phyloP scores from a whole-genome alignment of 37 sponge, comb jelly and placozoan genomes.

The Ianthella basta region DNA sequence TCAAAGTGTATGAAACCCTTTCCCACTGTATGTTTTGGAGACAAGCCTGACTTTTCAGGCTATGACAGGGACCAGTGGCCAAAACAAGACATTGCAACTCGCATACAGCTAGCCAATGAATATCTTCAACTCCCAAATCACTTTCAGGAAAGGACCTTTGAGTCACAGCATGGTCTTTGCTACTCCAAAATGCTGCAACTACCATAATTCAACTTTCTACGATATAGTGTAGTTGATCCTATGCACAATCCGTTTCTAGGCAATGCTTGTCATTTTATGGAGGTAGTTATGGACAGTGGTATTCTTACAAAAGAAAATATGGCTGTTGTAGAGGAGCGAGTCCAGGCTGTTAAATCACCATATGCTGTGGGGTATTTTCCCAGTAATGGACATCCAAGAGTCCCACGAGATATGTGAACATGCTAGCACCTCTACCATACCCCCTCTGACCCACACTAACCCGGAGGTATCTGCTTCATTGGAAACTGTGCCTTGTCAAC shows the following conservation, averaged over 20 bases:
- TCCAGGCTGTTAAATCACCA: constrained; percentile 28
- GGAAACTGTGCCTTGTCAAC: too few species aligned
- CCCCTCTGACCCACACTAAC: too few species aligned
- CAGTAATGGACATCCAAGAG: too few species aligned
- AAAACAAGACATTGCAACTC: background rate
- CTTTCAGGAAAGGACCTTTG: constrained; percentile 7
- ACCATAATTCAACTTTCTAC: constrained; percentile 46
- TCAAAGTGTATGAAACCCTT: constrained; percentile 64
- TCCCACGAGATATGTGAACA: too few species aligned
- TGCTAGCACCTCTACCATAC: too few species aligned
- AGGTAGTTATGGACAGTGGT: constrained; percentile 35
- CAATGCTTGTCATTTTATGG: constrained; percentile 38
- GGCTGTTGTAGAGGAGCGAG: constrained; percentile 22
- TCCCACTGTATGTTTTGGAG: constrained; percentile 19
- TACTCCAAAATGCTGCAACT: constrained; percentile 48
- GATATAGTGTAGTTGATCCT: constrained; percentile 53
- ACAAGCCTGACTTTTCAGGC: constrained; percentile 40
- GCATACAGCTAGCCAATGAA: background rate
- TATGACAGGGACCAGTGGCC: constrained; percentile 47
- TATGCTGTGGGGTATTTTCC: background rate
- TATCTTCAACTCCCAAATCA: background rate
- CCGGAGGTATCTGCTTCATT: too few species aligned
- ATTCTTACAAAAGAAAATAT: background rate
- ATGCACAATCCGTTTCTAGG: constrained; percentile 66
- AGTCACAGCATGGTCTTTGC: constrained; percentile 28